phyloP scores from a whole-genome alignment of 2,888 invertebrate genomes.

The Pachliopta kotzebuea region DNA sequence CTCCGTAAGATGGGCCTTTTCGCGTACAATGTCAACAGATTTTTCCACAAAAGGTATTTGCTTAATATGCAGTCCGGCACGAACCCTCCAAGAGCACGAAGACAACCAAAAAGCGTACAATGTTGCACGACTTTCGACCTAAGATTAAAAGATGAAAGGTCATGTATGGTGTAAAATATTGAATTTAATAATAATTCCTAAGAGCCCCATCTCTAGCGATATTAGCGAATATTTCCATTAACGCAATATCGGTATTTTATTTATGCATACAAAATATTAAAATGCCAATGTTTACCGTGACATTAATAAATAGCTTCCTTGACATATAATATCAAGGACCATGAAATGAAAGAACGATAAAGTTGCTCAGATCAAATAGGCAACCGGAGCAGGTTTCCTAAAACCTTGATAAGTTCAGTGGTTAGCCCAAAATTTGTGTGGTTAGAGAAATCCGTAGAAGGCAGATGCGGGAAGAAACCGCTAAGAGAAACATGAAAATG shows the following conservation, averaged over 20 bases:
- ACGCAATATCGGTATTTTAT: background rate
- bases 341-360: background rate
- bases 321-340: background rate
- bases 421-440: background rate
- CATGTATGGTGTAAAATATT: background rate
- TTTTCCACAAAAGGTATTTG: slow-evolving; percentile 57
- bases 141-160: slow-evolving; percentile 12
- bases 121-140: slow-evolving; percentile 48
- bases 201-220: background rate
- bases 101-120: slow-evolving; percentile 80
- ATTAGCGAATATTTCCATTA: no score
- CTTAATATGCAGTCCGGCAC: slow-evolving; percentile 63
- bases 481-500: slow-evolving; percentile 21
- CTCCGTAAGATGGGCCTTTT: slow-evolving; percentile 50
- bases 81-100: slow-evolving; percentile 82
- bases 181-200: background rate
- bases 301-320: background rate
- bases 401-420: background rate
- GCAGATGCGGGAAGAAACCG: slow-evolving; percentile 10
- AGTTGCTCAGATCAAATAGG: no score
- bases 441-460: slow-evolving; percentile 5
- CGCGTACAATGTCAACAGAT: slow-evolving; percentile 56
- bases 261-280: background rate
- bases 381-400: no score
- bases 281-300: background rate